Base-by-base conservation (phyloP, 1,140 invertebrate species). In the Nomia melanderi region DNA sequence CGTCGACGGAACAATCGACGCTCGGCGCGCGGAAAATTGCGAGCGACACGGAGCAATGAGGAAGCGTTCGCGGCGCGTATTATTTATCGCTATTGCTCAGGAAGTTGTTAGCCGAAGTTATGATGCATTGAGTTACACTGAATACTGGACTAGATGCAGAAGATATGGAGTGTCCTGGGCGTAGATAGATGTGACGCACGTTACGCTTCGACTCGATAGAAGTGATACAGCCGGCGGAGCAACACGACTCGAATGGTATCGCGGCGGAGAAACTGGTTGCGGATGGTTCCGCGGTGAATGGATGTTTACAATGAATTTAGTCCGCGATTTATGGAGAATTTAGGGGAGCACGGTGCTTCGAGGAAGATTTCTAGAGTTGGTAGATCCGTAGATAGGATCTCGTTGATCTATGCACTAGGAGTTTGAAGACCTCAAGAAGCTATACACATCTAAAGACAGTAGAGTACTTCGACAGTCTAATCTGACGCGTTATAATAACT, bases 101-200 rank as follows among this genome's bases (percentile, higher is more conserved):
- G 64, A 79, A 77, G 73, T 79, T 63, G 65, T 77, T 69, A 63
- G 63, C 27, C 29, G 50, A 44, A 56, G 25, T 54, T 70, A 77
- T 7, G 75, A 77, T 59, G 36, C 78, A 41, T 77, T n/a, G 67
- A 56, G 47, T 50, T 50, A 50, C 47, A n/a, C 47, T 50, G 47
- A 50, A 50, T 50, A n/a, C 47, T n/a, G 47, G 47, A 20, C 7
- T n/a, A 50, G 47, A 50, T 50, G 20, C 20, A n/a, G 20, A 17
- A 50, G 47, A 50, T n/a, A 50, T 7, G n/a, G n/a, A 50, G 20
- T 50, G 47, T 50, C 47, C 17, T 1, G 47, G 1, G 1, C 8
- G 20, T 50, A 50, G 47, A 17, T 50, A 17, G 17, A 50, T 8
- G 47, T 17, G n/a, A 44, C 14, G 41, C 41, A 44, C 0, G 12